Conservation (phyloP, 2,797 vertebrate genomes). For the Erethizon dorsatum region DNA sequence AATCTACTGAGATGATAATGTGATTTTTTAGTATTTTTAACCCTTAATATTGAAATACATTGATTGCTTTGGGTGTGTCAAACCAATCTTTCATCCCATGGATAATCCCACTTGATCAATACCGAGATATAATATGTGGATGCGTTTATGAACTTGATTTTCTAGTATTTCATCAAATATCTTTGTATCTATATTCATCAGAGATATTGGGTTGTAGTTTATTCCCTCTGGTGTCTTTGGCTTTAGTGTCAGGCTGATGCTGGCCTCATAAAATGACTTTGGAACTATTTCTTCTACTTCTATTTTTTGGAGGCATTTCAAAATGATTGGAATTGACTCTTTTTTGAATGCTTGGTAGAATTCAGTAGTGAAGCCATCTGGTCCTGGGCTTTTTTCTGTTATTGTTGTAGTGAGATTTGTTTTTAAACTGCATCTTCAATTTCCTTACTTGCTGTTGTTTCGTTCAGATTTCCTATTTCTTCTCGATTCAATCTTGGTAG, state of each 20-base stretch:
- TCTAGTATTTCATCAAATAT: neutral
- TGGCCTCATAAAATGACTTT: neutral
- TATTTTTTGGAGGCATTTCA: neutral
- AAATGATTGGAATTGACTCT: neutral
- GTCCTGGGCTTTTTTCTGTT: neutral
- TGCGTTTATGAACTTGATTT: neutral
- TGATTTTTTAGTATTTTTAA: neutral
- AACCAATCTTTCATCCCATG: neutral
- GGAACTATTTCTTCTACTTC: neutral
- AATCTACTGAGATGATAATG: neutral
- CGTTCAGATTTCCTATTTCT: neutral
- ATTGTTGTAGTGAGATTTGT: neutral
- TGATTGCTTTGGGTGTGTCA: neutral
- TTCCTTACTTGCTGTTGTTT: neutral
- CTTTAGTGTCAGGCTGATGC: neutral
- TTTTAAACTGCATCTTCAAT: neutral
- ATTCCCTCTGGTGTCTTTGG: neutral
- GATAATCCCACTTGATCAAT: neutral
- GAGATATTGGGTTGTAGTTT: neutral
- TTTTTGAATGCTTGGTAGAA: neutral
- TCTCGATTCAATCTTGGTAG: neutral
- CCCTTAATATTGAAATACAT: neutral
- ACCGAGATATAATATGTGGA: neutral
- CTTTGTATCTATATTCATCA: neutral
- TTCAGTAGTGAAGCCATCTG: neutral